Evolutionary conservation across 2,888 invertebrate species (phyloP), one percentile per base, ranked within the genome.

Genomic region (Atethmia centrago): DNA sequence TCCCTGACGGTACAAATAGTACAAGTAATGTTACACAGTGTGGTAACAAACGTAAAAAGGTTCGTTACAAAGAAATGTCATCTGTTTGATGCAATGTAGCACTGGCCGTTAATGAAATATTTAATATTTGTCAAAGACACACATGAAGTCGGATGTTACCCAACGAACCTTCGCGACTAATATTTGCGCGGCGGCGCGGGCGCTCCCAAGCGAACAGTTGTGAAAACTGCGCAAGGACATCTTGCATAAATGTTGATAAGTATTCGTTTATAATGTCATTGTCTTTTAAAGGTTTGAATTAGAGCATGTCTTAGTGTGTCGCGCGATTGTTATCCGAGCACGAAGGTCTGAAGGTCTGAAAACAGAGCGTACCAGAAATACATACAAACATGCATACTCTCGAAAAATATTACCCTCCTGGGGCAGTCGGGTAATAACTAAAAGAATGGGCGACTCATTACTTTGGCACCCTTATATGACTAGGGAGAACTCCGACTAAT

Each of bases 181-280:
- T 78, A 73, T 86, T 84, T 77, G 76, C 63, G 62, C 64, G 36
- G 64, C 58, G 65, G 70, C 74, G 74, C 70, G 71, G 82, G 81
- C 76, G 85, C 76, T 68, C 83, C 83, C 84, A 62, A 71, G 78
- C 70, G 83, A 55, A 40, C 66, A 66, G 45, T 83, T 87, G 77
- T 76, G 81, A 66, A 75, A 80, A 85, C 83, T 74, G 79, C 70
- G 70, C 85, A 85, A 85, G 85, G 85, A 75, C 79, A 69, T 12
- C 53, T 85, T 85, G 74, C 83, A 49, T 59, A 59, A 84, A 75
- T 45, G 40, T 51, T 55, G 64, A 21, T 40, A 66, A 51, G 58
- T 79, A 63, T 36, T 47, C 47, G 53, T 55, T 80, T 56, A 47
- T 68, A 47, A 28, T 74, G 53, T 76, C 65, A 76, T 82, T 82